Base-by-base conservation (phyloP, 1,140 invertebrate genomes). In the Heterodera carotae region DNA sequence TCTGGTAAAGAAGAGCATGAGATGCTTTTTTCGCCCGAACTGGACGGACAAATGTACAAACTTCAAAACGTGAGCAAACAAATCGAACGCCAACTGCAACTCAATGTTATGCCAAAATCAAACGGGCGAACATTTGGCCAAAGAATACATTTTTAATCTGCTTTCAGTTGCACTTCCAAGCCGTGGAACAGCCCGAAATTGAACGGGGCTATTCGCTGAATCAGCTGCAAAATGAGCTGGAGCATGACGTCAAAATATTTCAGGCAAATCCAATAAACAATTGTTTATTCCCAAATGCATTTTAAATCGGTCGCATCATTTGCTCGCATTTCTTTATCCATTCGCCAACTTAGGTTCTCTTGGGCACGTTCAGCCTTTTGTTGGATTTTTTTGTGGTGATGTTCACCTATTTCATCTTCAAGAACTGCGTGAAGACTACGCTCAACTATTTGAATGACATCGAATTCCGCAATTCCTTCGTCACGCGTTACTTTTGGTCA, bases 131-230 rank as follows among this genome's bases (percentile, higher is more conserved):
- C 18, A 56, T 18, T 72, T 60, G 36, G n/a, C 10, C 34, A 34
- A 48, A n/a, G 4, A 31, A n/a, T n/a, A n/a, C n/a, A 66, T 1
- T 66, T 31, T 3, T 56, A 48, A 22, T n/a, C n/a, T 43, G 15
- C 43, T 74, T 83, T 74, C 59, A 83, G 80, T 48, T 81, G n/a
- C 80, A 82, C 43, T 77, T 82, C 48, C 25, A 66, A 43, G 75
- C 69, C 29, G 53, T 83, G 2, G 75, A 82, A 71, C 64, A 79
- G 66, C 68, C 74, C 5, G 73, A 75, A 62, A 60, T 66, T 43
- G 80, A 82, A 60, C n/a, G 62, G 29, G 29, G 82, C 22, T 59
- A 39, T 27, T 25, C 76, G 34, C 31, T 80, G 7, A 53, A 27
- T 36, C 80, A 81, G 67, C 69, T 81, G 33, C 79, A 76, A 39